Conservation (phyloP, 53 echinoderm and acorn worm species). For the Actinopyga echinites region DNA sequence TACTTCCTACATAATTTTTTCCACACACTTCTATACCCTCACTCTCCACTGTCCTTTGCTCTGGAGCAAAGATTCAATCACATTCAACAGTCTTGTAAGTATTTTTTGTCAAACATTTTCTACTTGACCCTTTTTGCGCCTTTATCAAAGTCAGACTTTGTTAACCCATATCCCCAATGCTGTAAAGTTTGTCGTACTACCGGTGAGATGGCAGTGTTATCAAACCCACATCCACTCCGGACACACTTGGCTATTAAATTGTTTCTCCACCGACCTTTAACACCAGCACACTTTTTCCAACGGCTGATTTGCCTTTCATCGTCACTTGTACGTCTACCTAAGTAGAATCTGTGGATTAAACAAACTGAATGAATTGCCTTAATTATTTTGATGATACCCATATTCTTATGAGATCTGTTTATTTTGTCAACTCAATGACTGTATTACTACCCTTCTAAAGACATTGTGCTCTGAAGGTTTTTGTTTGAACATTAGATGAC, state of each 20-base stretch:
- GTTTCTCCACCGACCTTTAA: slow-evolving; percentile 94
- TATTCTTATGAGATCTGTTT: no score
- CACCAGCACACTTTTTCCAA: slow-evolving; percentile 79
- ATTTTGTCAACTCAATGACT: no score
- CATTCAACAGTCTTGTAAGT: no score
- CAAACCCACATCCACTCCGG: slow-evolving; percentile 75
- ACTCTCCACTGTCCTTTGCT: no score
- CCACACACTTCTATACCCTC: no score
- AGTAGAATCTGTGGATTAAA: slow-evolving; percentile 66
- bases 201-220: slow-evolving; percentile 82
- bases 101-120: no score
- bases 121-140: slow-evolving; percentile 74
- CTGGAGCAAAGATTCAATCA: no score
- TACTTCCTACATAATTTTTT: no score
- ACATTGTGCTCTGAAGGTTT: no score
- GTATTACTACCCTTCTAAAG: no score
- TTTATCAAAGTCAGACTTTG: slow-evolving; percentile 76
- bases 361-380: not conserved
- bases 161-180: slow-evolving; percentile 85
- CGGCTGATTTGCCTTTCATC: slow-evolving; percentile 83
- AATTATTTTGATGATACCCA: no score
- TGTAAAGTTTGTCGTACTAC: slow-evolving; percentile 90
- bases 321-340: slow-evolving; percentile 80
- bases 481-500: no score
- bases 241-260: slow-evolving; percentile 90